Evolutionary conservation across 2,888 invertebrate genomes (phyloP).

Genomic region (Megaustenia siamemsis): DNA sequence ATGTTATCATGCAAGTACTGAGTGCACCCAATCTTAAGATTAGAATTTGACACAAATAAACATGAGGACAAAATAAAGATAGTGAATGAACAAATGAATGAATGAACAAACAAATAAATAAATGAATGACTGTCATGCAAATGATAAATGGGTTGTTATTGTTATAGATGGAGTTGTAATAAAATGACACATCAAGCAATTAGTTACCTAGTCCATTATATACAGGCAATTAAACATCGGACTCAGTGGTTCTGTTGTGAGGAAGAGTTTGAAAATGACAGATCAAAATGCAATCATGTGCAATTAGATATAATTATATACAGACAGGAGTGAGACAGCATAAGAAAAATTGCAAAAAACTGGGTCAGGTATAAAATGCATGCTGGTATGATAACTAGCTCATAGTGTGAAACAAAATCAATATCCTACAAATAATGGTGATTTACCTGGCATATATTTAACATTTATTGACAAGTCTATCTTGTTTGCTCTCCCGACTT

Average conservation of each 20-base stretch:
- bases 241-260: constrained; percentile 44
- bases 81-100: neutral
- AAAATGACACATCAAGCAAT: neutral
- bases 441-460: too few species aligned
- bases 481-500: too few species aligned
- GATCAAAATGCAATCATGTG: constrained; percentile 22
- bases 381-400: too few species aligned
- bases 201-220: constrained; percentile 27
- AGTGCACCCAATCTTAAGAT: neutral
- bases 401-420: too few species aligned
- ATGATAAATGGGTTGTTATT: too few species aligned
- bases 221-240: constrained; percentile 39
- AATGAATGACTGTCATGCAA: too few species aligned
- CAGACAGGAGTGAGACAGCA: neutral
- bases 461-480: too few species aligned
- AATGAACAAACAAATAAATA: too few species aligned
- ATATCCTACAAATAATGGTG: too few species aligned
- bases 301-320: neutral
- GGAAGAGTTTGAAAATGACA: constrained; percentile 2
- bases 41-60: neutral
- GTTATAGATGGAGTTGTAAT: too few species aligned
- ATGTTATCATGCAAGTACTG: neutral
- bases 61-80: neutral
- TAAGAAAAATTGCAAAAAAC: neutral
- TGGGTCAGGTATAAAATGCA: neutral